Evolutionary conservation across 2,888 invertebrate genomes (phyloP), one percentile per base, ranked within the genome.

Genomic region (Smittia sp.): DNA sequence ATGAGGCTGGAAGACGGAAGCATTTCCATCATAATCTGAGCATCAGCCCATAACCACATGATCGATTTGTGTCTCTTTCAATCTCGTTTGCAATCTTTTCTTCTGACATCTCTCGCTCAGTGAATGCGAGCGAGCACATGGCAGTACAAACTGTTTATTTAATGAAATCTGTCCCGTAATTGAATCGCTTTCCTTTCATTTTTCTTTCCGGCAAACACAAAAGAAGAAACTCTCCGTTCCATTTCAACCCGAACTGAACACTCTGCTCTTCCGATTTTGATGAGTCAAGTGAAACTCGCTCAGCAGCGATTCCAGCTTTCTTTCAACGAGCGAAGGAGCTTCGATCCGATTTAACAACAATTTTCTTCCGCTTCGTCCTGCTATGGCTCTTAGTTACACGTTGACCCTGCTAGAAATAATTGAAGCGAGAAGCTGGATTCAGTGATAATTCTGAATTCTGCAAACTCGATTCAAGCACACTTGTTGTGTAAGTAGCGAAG

Each of bases 1-100:
- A 62, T 9, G 25, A 62, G n/a, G 9, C 13, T 68, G 46, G 38
- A 41, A 41, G 11, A 32, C 1, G 32, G 18, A 22, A 22, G 22
- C 58, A 7, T 22, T 20, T 68, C 68, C 68, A 68, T 68, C 68
- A 68, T 68, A 68, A 68, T 68, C 68, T 2, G n/a, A 25, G 41
- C 25, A 46, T 68, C 46, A 24, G 13, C 24, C 20, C 20, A 24
- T 68, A 68, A 68, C 24, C 68, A 46, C 46, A 68, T 68, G 68
- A 68, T 68, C 68, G 68, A 68, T 68, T 68, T 41, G 41, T 46
- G 41, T 68, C 68, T 39, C 32, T 67, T 67, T 67, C 67, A 67
- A 46, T 68, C 41, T 41, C 18, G 20, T 46, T 46, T 46, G 13
- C 46, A 2, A 9, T 46, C 46, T 6, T 32, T 6, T 32, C 15